Evolutionary conservation across 2,888 invertebrate species (phyloP).

Genomic region (Temnothorax ravouxi): DNA sequence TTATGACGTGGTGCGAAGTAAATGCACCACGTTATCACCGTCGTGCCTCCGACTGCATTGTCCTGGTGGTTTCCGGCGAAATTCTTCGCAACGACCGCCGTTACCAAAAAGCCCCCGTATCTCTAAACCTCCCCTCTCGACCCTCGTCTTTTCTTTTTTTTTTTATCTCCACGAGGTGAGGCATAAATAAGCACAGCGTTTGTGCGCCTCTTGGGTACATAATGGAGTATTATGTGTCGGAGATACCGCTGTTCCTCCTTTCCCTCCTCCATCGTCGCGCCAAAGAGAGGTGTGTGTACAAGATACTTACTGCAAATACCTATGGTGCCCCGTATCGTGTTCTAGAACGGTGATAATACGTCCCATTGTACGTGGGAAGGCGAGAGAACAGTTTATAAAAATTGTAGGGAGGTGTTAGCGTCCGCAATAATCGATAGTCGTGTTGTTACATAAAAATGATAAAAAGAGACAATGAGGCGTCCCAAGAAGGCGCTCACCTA

Average conservation of each 20-base stretch:
- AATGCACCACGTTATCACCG: conserved; percentile 33
- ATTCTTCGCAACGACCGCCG: conserved; percentile 62
- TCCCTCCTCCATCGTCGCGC: conserved; percentile 55
- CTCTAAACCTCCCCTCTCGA: conserved; percentile 69
- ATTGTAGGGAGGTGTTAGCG: conserved; percentile 58
- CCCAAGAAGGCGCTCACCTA: background rate
- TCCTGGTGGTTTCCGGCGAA: conserved; percentile 61
- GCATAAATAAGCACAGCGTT: conserved; percentile 83
- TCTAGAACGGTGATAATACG: conserved; percentile 78
- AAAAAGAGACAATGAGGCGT: background rate
- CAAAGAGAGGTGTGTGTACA: conserved; percentile 79
- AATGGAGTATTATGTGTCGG: conserved; percentile 84
- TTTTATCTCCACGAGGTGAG: conserved; percentile 80
- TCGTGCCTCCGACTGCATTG: conserved; percentile 55
- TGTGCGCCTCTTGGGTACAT: conserved; percentile 82
- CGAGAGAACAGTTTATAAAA: conserved; percentile 72
- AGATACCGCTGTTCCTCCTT: conserved; percentile 78
- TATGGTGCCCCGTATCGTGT: conserved; percentile 78
- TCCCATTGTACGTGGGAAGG: conserved; percentile 76
- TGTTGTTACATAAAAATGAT: conserved; percentile 31
- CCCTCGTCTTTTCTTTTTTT: conserved; percentile 64
- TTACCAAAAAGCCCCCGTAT: conserved; percentile 67
- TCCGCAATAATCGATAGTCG: conserved; percentile 42
- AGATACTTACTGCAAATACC: conserved; percentile 84
- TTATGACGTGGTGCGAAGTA: conserved; percentile 6